phyloP scores from a whole-genome alignment of 2,888 invertebrate genomes.

The Yponomeuta sedellus region DNA sequence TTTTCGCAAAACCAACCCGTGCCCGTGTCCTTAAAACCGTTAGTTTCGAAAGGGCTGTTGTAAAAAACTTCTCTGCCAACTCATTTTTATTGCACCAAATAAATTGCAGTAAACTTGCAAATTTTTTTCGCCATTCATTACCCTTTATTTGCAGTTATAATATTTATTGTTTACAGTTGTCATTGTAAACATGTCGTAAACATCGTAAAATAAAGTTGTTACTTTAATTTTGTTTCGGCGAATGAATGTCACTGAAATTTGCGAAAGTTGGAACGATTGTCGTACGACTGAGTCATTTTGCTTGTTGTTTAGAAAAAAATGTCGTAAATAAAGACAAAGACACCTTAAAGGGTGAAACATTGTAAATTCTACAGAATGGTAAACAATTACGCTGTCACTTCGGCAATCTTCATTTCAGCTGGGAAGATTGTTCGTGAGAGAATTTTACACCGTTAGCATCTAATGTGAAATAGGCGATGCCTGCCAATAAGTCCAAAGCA shows the following conservation, averaged over 20 bases:
- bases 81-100: conserved; percentile 48
- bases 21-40: conserved; percentile 32
- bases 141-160: not conserved
- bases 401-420: not conserved
- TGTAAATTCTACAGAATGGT: not conserved
- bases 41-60: conserved; percentile 38
- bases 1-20: conserved; percentile 30
- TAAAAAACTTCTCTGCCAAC: conserved; percentile 24
- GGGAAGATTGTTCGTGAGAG: not conserved
- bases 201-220: not conserved
- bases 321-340: not conserved
- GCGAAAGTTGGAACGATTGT: not conserved
- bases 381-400: not conserved
- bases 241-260: not conserved
- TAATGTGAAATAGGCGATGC: no score
- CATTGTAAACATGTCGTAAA: not conserved
- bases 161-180: not conserved
- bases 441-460: not conserved
- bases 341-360: not conserved
- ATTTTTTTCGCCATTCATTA: conserved; percentile 12
- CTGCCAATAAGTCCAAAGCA: no score
- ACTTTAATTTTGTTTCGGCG: not conserved
- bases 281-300: not conserved
- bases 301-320: not conserved
- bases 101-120: conserved; percentile 29